These are phyloP conservation scores for Myrmophylax atrothorax DNA, from an alignment of 2,113 vertebrate species.

Conservation along the genomic window DNA sequence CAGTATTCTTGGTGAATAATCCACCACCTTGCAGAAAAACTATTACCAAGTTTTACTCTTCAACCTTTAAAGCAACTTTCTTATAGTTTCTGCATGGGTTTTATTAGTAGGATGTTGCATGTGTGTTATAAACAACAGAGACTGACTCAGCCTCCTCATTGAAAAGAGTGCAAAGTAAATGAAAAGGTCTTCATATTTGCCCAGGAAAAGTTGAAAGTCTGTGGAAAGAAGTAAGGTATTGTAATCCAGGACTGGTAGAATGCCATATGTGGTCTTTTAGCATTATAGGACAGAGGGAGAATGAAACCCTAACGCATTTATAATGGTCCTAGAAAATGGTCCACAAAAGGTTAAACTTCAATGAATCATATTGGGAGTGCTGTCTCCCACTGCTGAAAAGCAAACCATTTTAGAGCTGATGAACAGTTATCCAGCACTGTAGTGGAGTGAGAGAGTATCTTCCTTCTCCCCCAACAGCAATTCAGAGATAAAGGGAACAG, in stretches of 20 bases:
- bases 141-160: background rate
- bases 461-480: background rate
- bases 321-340: background rate
- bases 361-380: background rate
- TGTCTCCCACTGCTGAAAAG: background rate
- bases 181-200: background rate
- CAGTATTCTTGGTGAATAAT: background rate
- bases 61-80: background rate
- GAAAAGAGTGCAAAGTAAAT: background rate
- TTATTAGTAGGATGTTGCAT: background rate
- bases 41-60: background rate
- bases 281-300: background rate
- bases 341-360: background rate
- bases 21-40: background rate
- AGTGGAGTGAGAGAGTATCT: background rate
- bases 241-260: background rate
- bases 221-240: background rate
- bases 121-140: background rate
- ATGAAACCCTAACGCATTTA: background rate
- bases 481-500: background rate
- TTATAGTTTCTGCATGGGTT: background rate
- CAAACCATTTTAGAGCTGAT: background rate
- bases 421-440: background rate
- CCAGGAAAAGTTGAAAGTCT: background rate
- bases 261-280: background rate